Percentiles rank a stretch among this genome's conserved stretches.
These are phyloP conservation scores for Geopemphigus sp. DNA, from an alignment of 1,140 invertebrate genomes.

Conservation along the genomic window DNA sequence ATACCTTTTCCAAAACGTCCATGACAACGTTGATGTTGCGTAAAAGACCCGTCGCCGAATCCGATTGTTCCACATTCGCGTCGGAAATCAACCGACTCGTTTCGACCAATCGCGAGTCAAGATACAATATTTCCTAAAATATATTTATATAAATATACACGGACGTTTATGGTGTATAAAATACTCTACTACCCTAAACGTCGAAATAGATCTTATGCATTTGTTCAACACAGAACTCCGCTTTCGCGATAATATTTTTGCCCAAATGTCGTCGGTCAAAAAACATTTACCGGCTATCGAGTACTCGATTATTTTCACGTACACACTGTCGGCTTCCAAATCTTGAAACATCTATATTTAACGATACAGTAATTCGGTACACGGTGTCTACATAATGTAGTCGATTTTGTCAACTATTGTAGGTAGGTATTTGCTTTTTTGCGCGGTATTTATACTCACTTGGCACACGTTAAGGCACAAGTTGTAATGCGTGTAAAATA, in stretches of 20 bases:
- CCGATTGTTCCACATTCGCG: background rate
- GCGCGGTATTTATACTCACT: background rate
- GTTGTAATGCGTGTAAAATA: background rate
- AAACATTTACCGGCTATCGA: constrained; percentile 32
- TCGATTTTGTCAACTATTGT: background rate
- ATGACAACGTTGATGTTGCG: background rate
- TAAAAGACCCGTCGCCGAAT: background rate
- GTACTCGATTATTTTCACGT: constrained; percentile 8
- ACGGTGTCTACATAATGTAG: background rate
- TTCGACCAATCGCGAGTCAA: background rate
- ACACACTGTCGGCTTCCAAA: constrained; percentile 23
- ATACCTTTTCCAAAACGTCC: constrained; percentile 19
- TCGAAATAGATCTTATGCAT: background rate
- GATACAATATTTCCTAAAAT: background rate
- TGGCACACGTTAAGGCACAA: constrained; percentile 25
- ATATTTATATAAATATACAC: background rate
- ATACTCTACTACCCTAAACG: background rate
- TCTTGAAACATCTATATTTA: constrained; percentile 23
- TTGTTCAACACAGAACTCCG: background rate
- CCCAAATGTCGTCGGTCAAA: background rate
- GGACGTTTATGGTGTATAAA: too few species aligned
- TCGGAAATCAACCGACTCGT: background rate
- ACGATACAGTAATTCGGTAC: background rate
- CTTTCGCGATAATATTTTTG: constrained; percentile 10
- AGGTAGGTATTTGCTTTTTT: background rate